Evolutionary conservation across 2,113 vertebrate species (phyloP), one percentile per base, ranked within the genome.

Genomic region (Eira barbara): DNA sequence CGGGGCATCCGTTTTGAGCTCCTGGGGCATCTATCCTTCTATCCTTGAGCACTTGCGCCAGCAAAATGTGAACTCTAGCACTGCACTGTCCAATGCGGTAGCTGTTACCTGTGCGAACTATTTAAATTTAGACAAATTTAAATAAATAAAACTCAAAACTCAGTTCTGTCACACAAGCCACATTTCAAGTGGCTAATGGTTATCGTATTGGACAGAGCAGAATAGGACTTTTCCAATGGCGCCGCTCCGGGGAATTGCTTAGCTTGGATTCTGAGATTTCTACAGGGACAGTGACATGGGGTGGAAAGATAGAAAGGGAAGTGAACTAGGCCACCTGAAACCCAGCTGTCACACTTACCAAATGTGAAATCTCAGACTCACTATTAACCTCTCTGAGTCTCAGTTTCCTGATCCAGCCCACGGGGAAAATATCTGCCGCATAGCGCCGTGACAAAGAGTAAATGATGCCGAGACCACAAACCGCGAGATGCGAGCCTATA

Each of bases 111-210:
- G 78, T 13, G 25, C 27, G 36, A 91, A 17, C 81, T 93, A n/a
- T 69, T 78, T 83, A 92, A 82, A 81, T 93, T 88, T 57, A 79
- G 29, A 59, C 87, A 42, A 95, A 95, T 65, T 89, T 52, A 86
- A 76, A 86, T 96, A 89, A 95, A 83, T 94, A 67, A 39, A 94
- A 79, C 95, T 49, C 91, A 91, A 89, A 92, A 91, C 11, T 79
- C 45, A 59, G 34, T 79, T 79, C 71, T 73, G 39, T 17, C 82
- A 42, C 36, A 79, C 20, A 47, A 73, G 17, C 82, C 45, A 61
- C 80, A 71, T 78, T 96, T 94, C 82, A 94, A 92, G 39, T 27
- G 49, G 42, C 21, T 95, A 95, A 92, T 29, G 21, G 80, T 93
- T 96, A 95, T 91, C 10, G 0, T 61, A 65, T 67, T 29, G 14